Evolutionary conservation across 2,797 vertebrate species (phyloP), one percentile per base, ranked within the genome.

Genomic region (Pyrocephalus nanus): DNA sequence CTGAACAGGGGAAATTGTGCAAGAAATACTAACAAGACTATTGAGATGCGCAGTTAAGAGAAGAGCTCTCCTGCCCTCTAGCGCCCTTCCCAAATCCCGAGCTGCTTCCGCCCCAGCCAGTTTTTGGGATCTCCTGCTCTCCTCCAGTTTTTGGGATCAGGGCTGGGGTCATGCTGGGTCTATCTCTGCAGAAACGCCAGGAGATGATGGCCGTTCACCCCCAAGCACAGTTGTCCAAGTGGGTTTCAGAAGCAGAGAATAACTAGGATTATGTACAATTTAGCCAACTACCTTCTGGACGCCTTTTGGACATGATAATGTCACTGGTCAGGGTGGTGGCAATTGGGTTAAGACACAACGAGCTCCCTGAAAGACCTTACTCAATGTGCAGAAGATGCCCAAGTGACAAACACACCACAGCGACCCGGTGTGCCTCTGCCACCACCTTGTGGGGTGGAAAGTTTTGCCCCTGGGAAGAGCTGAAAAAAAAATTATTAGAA

Each of bases 31-130:
- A 2, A 1, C 14, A 11, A 4, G 55, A 5, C 15, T 1, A 1
- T 5, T 0, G 73, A 42, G 74, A 15, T 0, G 11, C 2, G 42
- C 53, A 3, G 11, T 3, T 11, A 12, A 12, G 50, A 29, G 36
- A 79, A 95, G 97, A 93, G 89, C 86, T 43, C 91, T 93, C 76
- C 95, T 95, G 96, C 96, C 96, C 95, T 96, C 97, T 96, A 92
- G 95, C 26, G 92, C 87, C 69, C 16, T 43, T 61, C 61, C 45
- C 30, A 2, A 27, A 74, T 30, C 60, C 85, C 8, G 11, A 19
- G 57, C 19, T 43, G 40, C 11, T 65, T 65, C 54, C 27, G 21
- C 8, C n/a, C 11, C 45, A 8, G 47, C 12, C 9, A 22, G n/a
- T n/a, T n/a, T n/a, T n/a, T n/a, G n/a, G 0, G 29, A 74, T 51